These are phyloP conservation scores for Channa striata DNA, from an alignment of 2,797 vertebrate genomes.

Conservation along the genomic window DNA sequence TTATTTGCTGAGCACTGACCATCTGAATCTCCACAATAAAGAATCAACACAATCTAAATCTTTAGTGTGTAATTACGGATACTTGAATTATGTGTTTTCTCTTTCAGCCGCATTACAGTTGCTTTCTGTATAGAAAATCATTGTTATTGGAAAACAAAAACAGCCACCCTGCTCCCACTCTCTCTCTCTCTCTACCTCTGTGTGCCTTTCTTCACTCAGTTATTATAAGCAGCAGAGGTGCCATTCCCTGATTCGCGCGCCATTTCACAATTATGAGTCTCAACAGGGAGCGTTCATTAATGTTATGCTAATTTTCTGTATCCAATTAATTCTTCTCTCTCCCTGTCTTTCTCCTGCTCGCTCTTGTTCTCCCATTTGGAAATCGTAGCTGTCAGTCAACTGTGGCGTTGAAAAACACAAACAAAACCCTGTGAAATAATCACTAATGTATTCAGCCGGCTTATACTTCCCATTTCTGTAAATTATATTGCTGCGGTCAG, in stretches of 20 bases:
- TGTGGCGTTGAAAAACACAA: slow-evolving; percentile 72
- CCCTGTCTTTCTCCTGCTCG: slow-evolving; percentile 68
- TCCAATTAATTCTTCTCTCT: slow-evolving; percentile 86
- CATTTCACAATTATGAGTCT: slow-evolving; percentile 86
- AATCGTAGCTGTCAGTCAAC: slow-evolving; percentile 84
- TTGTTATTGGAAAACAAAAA: slow-evolving; percentile 76
- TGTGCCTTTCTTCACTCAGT: slow-evolving; percentile 69
- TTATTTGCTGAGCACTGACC: slow-evolving; percentile 46
- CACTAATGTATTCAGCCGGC: slow-evolving; percentile 71
- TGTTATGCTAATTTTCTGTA: slow-evolving; percentile 88
- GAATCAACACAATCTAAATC: slow-evolving; percentile 42
- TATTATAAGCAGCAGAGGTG: slow-evolving; percentile 78
- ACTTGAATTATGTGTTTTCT: slow-evolving; percentile 58
- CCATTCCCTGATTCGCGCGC: slow-evolving; percentile 70
- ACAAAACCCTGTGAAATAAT: slow-evolving; percentile 79
- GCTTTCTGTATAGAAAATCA: slow-evolving; percentile 63
- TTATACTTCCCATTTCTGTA: slow-evolving; percentile 62
- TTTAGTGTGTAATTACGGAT: slow-evolving; percentile 68
- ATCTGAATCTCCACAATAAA: slow-evolving; percentile 34
- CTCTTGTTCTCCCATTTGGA: slow-evolving; percentile 79
- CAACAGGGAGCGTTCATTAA: slow-evolving; percentile 88
- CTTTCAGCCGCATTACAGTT: slow-evolving; percentile 49
- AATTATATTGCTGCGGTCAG: slow-evolving; percentile 60
- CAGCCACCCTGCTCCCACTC: slow-evolving; percentile 43
- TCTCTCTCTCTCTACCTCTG: slow-evolving; percentile 32